Evolutionary conservation across 2,797 vertebrate genomes (phyloP).

Genomic region (Hydrolagus colliei): DNA sequence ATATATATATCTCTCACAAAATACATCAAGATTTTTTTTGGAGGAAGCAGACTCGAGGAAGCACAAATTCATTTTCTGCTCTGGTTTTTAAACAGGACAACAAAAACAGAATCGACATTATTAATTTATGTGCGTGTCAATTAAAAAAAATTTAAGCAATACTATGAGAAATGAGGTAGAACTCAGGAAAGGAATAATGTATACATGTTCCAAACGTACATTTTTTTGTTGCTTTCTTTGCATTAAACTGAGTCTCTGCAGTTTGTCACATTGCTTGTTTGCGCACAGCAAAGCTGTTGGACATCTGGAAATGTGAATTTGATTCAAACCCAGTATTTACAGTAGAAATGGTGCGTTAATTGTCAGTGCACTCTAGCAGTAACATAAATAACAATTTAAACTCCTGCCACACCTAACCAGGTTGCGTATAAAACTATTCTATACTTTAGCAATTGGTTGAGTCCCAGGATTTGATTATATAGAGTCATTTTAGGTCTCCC

Average conservation of each 20-base stretch:
- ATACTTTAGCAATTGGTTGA: not conserved
- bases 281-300: slow-evolving; percentile 8
- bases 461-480: not conserved
- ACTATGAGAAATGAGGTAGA: slow-evolving; percentile 12
- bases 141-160: not conserved
- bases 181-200: not conserved
- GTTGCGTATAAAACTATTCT: not conserved
- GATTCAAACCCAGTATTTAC: slow-evolving; percentile 24
- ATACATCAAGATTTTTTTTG: not conserved
- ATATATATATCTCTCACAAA: slow-evolving; percentile 20
- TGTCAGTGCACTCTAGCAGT: not conserved
- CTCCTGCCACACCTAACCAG: slow-evolving; percentile 23
- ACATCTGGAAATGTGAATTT: slow-evolving; percentile 18
- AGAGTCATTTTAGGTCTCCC: not conserved
- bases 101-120: not conserved
- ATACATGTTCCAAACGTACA: too few relatives aligned
- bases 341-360: slow-evolving; percentile 9
- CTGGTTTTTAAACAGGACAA: slow-evolving; percentile 19
- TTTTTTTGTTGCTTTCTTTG: too few relatives aligned
- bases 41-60: not conserved
- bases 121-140: slow-evolving; percentile 18
- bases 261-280: slow-evolving; percentile 8
- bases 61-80: slow-evolving; percentile 13
- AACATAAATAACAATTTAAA: slow-evolving; percentile 20
- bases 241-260: slow-evolving; percentile 16